These are phyloP conservation scores for Ceratina japonica DNA, from an alignment of 1,140 invertebrate species.

Conservation along the genomic window DNA sequence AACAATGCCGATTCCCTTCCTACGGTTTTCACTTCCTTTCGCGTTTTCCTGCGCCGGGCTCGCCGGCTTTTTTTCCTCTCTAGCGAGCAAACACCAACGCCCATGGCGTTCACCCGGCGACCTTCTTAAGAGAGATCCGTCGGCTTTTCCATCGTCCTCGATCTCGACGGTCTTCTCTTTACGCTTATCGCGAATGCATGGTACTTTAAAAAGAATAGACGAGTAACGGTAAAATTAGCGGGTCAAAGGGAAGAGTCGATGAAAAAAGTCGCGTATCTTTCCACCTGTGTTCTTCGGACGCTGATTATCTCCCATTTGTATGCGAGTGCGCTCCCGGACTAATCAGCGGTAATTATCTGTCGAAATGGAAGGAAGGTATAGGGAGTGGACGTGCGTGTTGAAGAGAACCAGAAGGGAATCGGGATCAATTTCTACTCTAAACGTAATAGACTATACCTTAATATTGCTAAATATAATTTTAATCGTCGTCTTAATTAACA, in stretches of 20 bases:
- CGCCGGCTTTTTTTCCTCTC: slow-evolving; percentile 19
- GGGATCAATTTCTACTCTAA: slow-evolving; percentile 14
- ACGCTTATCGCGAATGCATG: neutral
- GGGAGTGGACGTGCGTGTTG: neutral
- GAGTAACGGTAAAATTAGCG: neutral
- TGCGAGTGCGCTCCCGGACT: slow-evolving; percentile 1
- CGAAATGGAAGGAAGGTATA: neutral
- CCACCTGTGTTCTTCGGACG: neutral
- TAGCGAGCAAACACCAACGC: slow-evolving; percentile 14
- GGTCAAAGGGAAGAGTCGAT: neutral
- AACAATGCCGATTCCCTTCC: neutral
- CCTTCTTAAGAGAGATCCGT: slow-evolving; percentile 65
- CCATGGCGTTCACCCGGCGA: slow-evolving; percentile 64
- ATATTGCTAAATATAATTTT: too few species aligned
- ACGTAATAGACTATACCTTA: too few species aligned
- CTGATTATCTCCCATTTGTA: slow-evolving; percentile 7
- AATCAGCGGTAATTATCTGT: slow-evolving; percentile 33
- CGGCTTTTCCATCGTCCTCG: slow-evolving; percentile 65
- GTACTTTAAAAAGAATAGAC: neutral
- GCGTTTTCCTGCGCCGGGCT: neutral
- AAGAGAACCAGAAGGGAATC: neutral
- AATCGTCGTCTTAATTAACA: too few species aligned
- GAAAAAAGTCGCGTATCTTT: neutral
- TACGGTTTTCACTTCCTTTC: neutral
- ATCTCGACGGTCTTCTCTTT: slow-evolving; percentile 36